Evolutionary conservation across 1,140 invertebrate species (phyloP), one percentile per base, ranked within the genome.

Genomic region (Archegozetes longisetosus): DNA sequence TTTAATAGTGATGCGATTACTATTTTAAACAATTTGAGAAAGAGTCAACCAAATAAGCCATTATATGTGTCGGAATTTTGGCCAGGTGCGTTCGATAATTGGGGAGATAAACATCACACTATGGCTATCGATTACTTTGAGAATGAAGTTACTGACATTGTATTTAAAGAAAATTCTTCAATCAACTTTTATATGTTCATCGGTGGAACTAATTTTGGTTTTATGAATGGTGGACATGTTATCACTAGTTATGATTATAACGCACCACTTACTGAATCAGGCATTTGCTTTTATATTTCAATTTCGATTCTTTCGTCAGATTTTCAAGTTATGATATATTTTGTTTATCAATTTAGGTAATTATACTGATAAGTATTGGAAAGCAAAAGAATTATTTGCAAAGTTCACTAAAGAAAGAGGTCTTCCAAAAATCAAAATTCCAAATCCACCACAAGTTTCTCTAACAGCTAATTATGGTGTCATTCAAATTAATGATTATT

Each of bases 191-290:
- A 64, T 48, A 65, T 66, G 62, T 66, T 66, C 47, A 61, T 65
- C 52, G 65, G 65, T 22, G 65, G 65, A 1, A 66, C 64, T 29
- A 61, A 60, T 22, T 66, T 66, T 63, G 62, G 65, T 26, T 66
- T 66, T 59, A 48, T 40, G 29, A 65, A 52, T 58, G 64, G 64
- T 40, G 74, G 32, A 79, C 84, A 1, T 27, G 79, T 83, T 65
- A 76, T 84, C 23, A 90, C 87, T 4, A 87, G 84, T 49, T 90
- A 90, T 68, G 87, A 91, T 71, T 90, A 86, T 65, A 84, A 89
- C 72, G 84, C 86, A 9, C 86, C 87, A 0, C 71, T 91, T 49
- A 80, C 77, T 50, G 87, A 91, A 74, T 82, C 84, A 28, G 86
- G 86, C 23, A 74, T 40, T 9, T 17, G 17, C 4, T 40, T 4